Base-by-base conservation (phyloP, 2,113 vertebrate genomes). In the Arvicanthis niloticus region DNA sequence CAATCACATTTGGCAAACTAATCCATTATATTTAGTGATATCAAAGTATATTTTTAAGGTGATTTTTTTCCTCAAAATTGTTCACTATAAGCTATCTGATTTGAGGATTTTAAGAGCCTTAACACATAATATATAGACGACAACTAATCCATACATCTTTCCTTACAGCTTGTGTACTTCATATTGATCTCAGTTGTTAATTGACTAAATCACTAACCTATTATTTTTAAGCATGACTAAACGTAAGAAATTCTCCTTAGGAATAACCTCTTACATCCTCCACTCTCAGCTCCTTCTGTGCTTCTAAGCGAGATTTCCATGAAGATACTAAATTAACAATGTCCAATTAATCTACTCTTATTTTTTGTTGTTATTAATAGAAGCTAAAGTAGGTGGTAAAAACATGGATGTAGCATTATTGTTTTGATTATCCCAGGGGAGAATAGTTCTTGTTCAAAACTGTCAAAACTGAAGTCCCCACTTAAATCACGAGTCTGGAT, bases 401-500 rank as follows among this genome's bases (percentile, higher is more conserved):
- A 80, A 80, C 21, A 48, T 65, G 1, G 56, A 17, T 6, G 11
- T 88, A 91, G 88, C 94, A 72, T 53, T 89, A 22, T 45, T 58
- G 1, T 93, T 91, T 93, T 67, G 73, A 85, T 94, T 97, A 93
- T 92, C 8, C 31, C 51, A 19, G 5, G 37, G 72, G 21, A 72
- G 8, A 94, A 80, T 0, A 31, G 85, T 7, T 21, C 7, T 70
- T 42, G 9, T 60, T 95, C 10, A 75, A 89, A 93, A 45, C 62
- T 81, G 53, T 89, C 31, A 76, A 45, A 75, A 26, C n/a, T 24
- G 58, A 42, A 42, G 1, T 9, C 56, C 68, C 8, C 70, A 48
- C 48, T 68, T 76, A 58, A 16, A 88, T 10, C 6, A 2, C 70
- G 22, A 40, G 31, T 0, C 24, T 60, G 40, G 7, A 65, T 72